Conservation (phyloP, 2,888 invertebrate species). For the Ochropacha duplaris region DNA sequence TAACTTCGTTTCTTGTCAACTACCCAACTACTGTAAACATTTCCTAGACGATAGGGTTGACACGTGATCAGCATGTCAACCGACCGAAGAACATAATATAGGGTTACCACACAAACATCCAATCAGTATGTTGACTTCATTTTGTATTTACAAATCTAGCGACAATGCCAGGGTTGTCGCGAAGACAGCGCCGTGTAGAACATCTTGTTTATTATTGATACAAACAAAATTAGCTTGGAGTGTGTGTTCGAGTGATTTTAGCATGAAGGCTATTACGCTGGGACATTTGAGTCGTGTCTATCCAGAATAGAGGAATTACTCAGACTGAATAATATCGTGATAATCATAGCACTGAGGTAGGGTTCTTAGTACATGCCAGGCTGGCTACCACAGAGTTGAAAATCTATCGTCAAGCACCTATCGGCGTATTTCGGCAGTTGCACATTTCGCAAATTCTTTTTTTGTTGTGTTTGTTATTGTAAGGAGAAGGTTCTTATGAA, state of each 20-base stretch:
- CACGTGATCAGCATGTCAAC: conserved; percentile 33
- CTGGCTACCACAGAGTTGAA: too few species aligned
- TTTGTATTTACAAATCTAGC: conserved; percentile 30
- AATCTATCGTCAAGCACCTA: too few species aligned
- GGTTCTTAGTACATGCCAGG: too few species aligned
- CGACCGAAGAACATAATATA: conserved; percentile 19
- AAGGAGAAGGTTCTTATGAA: too few species aligned
- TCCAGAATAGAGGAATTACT: too few species aligned
- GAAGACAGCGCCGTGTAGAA: conserved; percentile 10
- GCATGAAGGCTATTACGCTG: not conserved
- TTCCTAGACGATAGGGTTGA: conserved; percentile 21
- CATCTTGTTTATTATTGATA: not conserved
- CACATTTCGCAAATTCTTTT: too few species aligned
- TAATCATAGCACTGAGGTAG: too few species aligned
- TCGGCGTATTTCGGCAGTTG: too few species aligned
- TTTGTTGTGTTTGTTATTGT: too few species aligned
- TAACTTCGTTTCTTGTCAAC: not conserved
- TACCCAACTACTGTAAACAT: conserved; percentile 15
- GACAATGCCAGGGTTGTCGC: conserved; percentile 17
- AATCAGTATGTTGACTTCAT: conserved; percentile 50
- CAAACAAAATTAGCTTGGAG: not conserved
- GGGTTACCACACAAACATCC: conserved; percentile 37
- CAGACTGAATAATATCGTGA: too few species aligned
- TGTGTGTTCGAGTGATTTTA: not conserved
- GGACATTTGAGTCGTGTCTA: too few species aligned